phyloP scores from a whole-genome alignment of 2,113 vertebrate genomes.

The Syrrhaptes paradoxus region DNA sequence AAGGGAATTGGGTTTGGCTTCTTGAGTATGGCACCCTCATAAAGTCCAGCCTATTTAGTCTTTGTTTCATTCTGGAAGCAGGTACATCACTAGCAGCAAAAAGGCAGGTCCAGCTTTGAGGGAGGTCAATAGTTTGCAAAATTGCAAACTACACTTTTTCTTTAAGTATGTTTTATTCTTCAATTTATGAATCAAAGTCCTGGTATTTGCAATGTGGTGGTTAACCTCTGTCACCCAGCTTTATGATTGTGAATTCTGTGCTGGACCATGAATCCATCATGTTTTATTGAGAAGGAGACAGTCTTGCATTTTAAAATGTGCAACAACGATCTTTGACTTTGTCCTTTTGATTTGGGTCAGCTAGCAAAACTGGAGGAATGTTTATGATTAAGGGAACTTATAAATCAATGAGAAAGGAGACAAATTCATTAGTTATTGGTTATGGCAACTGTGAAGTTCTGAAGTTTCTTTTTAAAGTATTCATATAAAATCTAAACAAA shows the following conservation, averaged over 20 bases:
- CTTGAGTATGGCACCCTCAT: background rate
- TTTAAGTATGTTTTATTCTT: constrained; percentile 28
- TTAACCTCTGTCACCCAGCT: constrained; percentile 48
- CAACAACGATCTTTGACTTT: constrained; percentile 57
- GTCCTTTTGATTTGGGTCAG: constrained; percentile 64
- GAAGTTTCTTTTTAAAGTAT: background rate
- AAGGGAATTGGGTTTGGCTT: background rate
- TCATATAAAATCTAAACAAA: background rate
- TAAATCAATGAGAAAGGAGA: constrained; percentile 57
- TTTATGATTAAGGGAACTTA: constrained; percentile 57
- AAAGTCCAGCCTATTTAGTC: background rate
- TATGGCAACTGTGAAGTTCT: background rate
- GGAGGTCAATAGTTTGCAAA: constrained; percentile 25
- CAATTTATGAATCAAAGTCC: constrained; percentile 17
- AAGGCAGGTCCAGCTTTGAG: background rate
- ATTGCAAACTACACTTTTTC: background rate
- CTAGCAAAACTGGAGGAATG: constrained; percentile 57
- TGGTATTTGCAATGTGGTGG: constrained; percentile 49
- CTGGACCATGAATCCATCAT: constrained; percentile 59
- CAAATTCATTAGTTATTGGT: constrained; percentile 14
- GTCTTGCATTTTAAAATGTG: constrained; percentile 59
- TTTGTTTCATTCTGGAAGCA: background rate
- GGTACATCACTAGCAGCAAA: background rate
- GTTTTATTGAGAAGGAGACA: constrained; percentile 63
- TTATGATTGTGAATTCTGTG: constrained; percentile 53